Base-by-base conservation (phyloP, 2,113 vertebrate genomes). In the Hippocampus barbouri region DNA sequence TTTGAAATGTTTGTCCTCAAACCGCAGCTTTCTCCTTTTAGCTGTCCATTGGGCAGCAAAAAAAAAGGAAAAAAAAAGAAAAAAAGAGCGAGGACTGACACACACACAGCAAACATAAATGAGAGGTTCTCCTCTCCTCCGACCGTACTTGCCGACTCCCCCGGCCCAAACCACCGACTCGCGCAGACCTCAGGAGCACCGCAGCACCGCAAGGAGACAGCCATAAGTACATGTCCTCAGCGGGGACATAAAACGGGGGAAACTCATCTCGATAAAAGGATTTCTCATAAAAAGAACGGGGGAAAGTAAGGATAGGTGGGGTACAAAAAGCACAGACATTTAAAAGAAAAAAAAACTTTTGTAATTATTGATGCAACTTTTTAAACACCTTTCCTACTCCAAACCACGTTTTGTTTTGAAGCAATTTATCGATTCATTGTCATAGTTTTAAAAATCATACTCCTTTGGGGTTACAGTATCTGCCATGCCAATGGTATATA, bases 191-290 rank as follows among this genome's bases (percentile, higher is more conserved):
- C 85, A 87, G 82, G 78, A 86, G 81, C 83, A 74, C 89, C 88
- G 41, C 87, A 89, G 76, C 10, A 86, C 88, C 86, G 43, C 87
- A 86, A 80, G 80, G 86, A 83, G 85, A 89, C 84, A 63, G 83
- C 84, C 87, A 77, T 84, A 86, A 89, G 83, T 89, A 75, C 85
- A 86, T 76, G 75, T 86, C 76, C 79, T 83, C 83, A 68, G 57
- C 83, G 76, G 79, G 85, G 84, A 83, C 85, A 74, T 81, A 83
- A 87, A 86, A 77, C 59, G 53, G 74, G 75, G 79, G 66, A 77
- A 88, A 79, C 73, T 81, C 82, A 85, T 83, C 83, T 77, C 80
- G 20, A 83, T 83, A 75, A 82, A 84, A 81, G 82, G 59, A 66
- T 68, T 74, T 67, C 61, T 78, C 78, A 80, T 66, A 62, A 80